These are phyloP conservation scores for Hermaeophaga mercurialis DNA, from an alignment of 2,888 invertebrate species.

Conservation along the genomic window DNA sequence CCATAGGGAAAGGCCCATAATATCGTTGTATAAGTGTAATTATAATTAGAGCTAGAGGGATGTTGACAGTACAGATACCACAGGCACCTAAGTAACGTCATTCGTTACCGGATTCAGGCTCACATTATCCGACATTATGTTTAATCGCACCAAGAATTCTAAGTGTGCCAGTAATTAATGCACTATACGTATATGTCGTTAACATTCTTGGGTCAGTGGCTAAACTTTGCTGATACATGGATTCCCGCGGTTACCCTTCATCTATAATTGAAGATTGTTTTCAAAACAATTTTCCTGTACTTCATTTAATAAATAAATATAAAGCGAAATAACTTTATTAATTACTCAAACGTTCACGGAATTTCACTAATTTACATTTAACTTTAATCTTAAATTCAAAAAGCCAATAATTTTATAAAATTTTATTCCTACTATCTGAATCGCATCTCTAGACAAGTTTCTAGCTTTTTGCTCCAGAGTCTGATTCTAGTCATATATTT, in stretches of 20 bases:
- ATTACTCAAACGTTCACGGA: too few species aligned
- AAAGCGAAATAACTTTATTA: too few species aligned
- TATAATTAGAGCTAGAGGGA: constrained; percentile 43
- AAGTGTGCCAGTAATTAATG: constrained; percentile 55
- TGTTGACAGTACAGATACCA: constrained; percentile 43
- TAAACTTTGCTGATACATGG: constrained; percentile 15
- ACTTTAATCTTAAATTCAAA: too few species aligned
- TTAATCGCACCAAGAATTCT: constrained; percentile 54
- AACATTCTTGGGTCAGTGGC: constrained; percentile 52
- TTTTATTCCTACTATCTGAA: too few species aligned
- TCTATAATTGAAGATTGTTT: constrained; percentile 5
- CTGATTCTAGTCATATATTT: too few species aligned
- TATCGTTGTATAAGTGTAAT: constrained; percentile 41
- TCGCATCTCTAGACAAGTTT: too few species aligned
- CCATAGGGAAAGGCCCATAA: constrained; percentile 33
- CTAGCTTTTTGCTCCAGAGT: too few species aligned
- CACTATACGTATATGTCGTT: constrained; percentile 53
- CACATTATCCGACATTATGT: constrained; percentile 51
- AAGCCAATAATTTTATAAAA: too few species aligned
- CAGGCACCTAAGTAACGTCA: constrained; percentile 48
- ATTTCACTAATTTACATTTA: too few species aligned
- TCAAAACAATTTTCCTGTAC: constrained; percentile 3
- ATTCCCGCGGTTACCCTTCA: constrained; percentile 2
- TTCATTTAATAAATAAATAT: background rate
- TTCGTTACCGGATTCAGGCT: constrained; percentile 48